These are phyloP conservation scores for Caenorhabditis sulstoni DNA, from an alignment of 2,888 invertebrate species.

Conservation along the genomic window DNA sequence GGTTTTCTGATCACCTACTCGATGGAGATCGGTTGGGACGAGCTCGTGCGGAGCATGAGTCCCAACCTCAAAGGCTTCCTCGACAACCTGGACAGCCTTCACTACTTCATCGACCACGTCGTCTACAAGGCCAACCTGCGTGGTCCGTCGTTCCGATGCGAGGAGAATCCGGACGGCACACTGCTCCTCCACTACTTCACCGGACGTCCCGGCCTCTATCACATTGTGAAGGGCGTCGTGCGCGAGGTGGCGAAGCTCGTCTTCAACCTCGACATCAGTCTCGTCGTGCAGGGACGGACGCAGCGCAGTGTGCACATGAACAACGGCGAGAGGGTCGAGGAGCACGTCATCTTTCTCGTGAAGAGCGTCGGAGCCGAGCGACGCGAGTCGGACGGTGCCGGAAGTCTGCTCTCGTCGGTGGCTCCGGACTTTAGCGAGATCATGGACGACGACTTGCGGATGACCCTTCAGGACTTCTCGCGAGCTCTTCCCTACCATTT, in stretches of 20 bases:
- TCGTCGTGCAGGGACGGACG: slow-evolving; percentile 88
- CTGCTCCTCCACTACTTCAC: slow-evolving; percentile 95
- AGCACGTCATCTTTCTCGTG: slow-evolving; percentile 70
- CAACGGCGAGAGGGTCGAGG: slow-evolving; percentile 69
- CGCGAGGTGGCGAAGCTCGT: slow-evolving; percentile 95
- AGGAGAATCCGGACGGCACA: slow-evolving; percentile 90
- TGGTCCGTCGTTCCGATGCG: slow-evolving; percentile 93
- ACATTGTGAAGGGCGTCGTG: slow-evolving; percentile 93
- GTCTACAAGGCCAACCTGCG: slow-evolving; percentile 74
- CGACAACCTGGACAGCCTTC: slow-evolving; percentile 95
- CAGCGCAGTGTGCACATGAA: slow-evolving; percentile 84
- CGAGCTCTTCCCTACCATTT: slow-evolving; percentile 76
- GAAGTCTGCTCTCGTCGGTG: slow-evolving; percentile 19
- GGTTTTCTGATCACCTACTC: slow-evolving; percentile 74
- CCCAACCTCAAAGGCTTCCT: slow-evolving; percentile 87
- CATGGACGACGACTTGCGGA: slow-evolving; percentile 50
- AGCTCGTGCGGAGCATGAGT: slow-evolving; percentile 72
- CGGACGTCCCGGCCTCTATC: slow-evolving; percentile 92
- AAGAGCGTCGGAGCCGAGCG: slow-evolving; percentile 44
- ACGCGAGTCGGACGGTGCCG: slow-evolving; percentile 38
- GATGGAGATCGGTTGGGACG: slow-evolving; percentile 78
- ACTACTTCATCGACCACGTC: slow-evolving; percentile 82
- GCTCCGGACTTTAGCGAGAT: slow-evolving; percentile 26
- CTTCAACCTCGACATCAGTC: slow-evolving; percentile 92
- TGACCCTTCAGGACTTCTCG: slow-evolving; percentile 62